Conservation (phyloP, 2,113 vertebrate genomes). For the Zosterops pallidus region DNA sequence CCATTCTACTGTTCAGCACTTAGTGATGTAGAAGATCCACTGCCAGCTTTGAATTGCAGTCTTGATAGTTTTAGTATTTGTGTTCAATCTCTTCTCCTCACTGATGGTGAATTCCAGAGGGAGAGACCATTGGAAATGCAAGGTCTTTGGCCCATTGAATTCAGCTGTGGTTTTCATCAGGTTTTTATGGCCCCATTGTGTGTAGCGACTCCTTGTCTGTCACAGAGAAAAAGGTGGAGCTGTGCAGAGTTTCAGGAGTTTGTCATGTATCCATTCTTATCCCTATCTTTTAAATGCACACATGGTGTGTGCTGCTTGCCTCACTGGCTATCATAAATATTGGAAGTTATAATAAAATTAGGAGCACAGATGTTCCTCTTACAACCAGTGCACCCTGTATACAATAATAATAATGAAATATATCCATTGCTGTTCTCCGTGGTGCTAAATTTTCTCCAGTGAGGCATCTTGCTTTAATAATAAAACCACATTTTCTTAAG, state of each 20-base stretch:
- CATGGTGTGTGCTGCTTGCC: neutral
- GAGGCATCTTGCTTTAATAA: slow-evolving; percentile 65
- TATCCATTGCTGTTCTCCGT: slow-evolving; percentile 35
- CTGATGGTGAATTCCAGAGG: neutral
- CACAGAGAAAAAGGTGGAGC: neutral
- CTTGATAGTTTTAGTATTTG: slow-evolving; percentile 60
- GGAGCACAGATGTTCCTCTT: slow-evolving; percentile 69
- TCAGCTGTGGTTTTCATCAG: neutral
- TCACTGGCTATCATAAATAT: slow-evolving; percentile 55
- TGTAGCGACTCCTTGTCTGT: neutral
- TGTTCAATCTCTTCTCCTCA: slow-evolving; percentile 9
- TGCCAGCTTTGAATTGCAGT: slow-evolving; percentile 55
- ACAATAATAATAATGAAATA: slow-evolving; percentile 71
- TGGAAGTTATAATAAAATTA: slow-evolving; percentile 61
- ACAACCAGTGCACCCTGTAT: slow-evolving; percentile 52
- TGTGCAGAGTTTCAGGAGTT: neutral
- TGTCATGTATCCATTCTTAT: neutral
- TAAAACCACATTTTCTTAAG: slow-evolving; percentile 66
- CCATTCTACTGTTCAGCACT: slow-evolving; percentile 57
- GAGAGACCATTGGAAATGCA: neutral
- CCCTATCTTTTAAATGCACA: neutral
- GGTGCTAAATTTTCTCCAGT: slow-evolving; percentile 63
- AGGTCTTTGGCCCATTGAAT: neutral
- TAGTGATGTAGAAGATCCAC: slow-evolving; percentile 61
- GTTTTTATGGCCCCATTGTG: neutral